These are phyloP conservation scores for Pseudorasbora parva DNA, from an alignment of 2,113 vertebrate species.

Conservation along the genomic window DNA sequence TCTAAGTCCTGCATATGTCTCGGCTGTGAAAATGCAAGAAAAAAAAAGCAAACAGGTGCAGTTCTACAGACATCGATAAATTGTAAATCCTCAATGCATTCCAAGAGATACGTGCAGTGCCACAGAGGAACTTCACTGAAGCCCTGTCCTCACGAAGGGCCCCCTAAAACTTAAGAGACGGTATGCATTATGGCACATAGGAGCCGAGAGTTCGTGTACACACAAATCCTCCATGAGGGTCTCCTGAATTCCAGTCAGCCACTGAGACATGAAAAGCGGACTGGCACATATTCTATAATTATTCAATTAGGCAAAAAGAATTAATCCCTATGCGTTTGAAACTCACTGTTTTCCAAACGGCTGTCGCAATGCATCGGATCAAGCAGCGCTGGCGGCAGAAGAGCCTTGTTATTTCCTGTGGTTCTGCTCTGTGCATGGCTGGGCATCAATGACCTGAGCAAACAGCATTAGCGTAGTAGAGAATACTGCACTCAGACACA, in stretches of 20 bases:
- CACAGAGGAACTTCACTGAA: neutral
- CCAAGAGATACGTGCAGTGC: too few relatives aligned
- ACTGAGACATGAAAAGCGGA: conserved; percentile 33
- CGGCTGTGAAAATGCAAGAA: too few relatives aligned
- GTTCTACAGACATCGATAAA: too few relatives aligned
- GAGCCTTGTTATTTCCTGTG: conserved; percentile 39
- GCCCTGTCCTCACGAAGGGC: neutral
- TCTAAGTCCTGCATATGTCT: too few relatives aligned
- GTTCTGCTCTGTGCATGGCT: conserved; percentile 29
- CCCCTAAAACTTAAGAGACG: neutral
- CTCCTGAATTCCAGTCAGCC: conserved; percentile 28
- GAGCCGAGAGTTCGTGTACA: neutral
- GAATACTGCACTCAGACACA: conserved; percentile 26
- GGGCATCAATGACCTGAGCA: conserved; percentile 35
- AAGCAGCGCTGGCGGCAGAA: conserved; percentile 40
- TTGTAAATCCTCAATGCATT: too few relatives aligned
- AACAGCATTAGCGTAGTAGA: conserved; percentile 19
- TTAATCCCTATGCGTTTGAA: conserved; percentile 42
- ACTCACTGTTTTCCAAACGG: conserved; percentile 43
- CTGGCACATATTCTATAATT: conserved; percentile 45
- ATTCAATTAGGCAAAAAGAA: conserved; percentile 54
- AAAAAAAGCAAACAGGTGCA: too few relatives aligned
- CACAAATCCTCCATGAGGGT: conserved; percentile 3
- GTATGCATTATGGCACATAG: neutral
- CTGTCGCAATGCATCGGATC: conserved; percentile 33